phyloP scores from a whole-genome alignment of 2,113 vertebrate genomes.

The Okapia johnstoni region DNA sequence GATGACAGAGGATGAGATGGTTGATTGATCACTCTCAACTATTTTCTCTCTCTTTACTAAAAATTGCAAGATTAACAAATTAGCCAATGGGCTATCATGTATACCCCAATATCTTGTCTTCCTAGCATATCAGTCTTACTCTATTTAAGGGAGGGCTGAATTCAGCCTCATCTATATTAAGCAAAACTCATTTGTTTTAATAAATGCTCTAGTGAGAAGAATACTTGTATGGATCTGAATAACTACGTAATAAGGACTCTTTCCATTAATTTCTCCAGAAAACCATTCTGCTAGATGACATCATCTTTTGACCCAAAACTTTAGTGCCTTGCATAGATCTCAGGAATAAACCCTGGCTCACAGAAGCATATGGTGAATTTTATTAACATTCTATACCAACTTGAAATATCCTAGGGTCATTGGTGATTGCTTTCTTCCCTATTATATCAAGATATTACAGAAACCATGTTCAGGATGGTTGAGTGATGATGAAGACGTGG shows the following conservation, averaged over 20 bases:
- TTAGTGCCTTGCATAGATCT: constrained; percentile 42
- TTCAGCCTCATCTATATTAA: neutral
- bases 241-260: neutral
- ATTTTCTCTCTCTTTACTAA: neutral
- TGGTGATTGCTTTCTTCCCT: constrained; percentile 55
- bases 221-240: constrained; percentile 10
- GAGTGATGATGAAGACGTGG: neutral
- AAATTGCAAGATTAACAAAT: constrained; percentile 16
- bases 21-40: neutral
- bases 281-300: constrained; percentile 46
- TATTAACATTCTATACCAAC: constrained; percentile 54
- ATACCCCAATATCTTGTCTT: neutral
- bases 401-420: constrained; percentile 30
- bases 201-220: neutral
- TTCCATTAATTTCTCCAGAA: constrained; percentile 47
- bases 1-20: neutral
- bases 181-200: constrained; percentile 22
- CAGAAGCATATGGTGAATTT: constrained; percentile 56
- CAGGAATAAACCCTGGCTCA: constrained; percentile 39
- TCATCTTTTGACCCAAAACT: constrained; percentile 53
- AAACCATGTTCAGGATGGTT: neutral
- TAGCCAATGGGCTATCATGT: neutral
- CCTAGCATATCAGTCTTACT: neutral
- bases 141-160: neutral
- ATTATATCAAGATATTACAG: constrained; percentile 21